phyloP scores from a whole-genome alignment of 2,113 vertebrate genomes.

The Gnathonemus echidnorhynchus region DNA sequence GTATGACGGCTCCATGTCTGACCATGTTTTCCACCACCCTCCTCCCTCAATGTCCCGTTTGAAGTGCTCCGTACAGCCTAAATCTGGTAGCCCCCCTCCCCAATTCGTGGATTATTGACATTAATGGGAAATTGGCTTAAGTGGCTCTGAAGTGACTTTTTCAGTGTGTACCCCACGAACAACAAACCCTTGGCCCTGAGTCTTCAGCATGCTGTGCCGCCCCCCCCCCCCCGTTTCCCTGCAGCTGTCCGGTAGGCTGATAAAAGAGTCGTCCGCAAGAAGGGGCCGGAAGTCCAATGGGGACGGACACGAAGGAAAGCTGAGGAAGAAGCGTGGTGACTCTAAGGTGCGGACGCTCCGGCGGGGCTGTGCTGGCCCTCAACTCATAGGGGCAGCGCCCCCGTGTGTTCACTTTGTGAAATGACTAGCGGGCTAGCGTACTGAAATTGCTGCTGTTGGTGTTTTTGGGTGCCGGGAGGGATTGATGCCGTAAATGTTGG shows the following conservation, averaged over 20 bases:
- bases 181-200: background rate
- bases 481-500: background rate
- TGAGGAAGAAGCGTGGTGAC: slow-evolving; percentile 79
- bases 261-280: slow-evolving; percentile 76
- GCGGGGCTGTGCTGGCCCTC: background rate
- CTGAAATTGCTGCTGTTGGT: background rate
- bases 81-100: too few relatives aligned
- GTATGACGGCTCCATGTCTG: too few relatives aligned
- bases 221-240: slow-evolving; percentile 19
- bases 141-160: background rate
- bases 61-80: too few relatives aligned
- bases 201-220: background rate
- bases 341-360: slow-evolving; percentile 51
- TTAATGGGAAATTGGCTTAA: background rate
- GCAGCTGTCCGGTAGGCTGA: slow-evolving; percentile 64
- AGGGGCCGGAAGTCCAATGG: slow-evolving; percentile 91
- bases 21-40: too few relatives aligned
- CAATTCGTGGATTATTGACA: background rate
- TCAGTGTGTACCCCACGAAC: background rate
- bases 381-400: background rate
- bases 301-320: slow-evolving; percentile 92
- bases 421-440: background rate
- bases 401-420: background rate
- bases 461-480: background rate
- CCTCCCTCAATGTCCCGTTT: too few relatives aligned